Conservation (phyloP, 2,888 invertebrate species). For the Zonitis immaculata region DNA sequence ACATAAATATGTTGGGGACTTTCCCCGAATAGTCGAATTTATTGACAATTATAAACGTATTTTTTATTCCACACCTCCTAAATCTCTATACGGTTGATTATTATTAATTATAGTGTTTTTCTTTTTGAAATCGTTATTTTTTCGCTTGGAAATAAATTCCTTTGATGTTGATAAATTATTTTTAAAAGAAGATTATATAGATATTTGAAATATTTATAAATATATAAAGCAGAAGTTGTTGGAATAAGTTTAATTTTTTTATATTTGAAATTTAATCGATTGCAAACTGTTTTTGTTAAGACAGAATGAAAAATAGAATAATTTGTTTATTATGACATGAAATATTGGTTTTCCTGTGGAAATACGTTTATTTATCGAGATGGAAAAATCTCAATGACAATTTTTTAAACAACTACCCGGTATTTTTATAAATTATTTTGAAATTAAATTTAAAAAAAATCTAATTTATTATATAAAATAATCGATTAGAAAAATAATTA, state of each 20-base stretch:
- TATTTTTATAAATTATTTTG: too few species aligned
- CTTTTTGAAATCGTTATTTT: too few species aligned
- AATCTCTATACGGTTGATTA: background rate
- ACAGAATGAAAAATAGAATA: background rate
- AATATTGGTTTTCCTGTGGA: background rate
- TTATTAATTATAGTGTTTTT: too few species aligned
- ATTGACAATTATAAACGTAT: constrained; percentile 3
- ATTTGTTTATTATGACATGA: background rate
- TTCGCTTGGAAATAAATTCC: too few species aligned
- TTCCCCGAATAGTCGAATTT: constrained; percentile 12
- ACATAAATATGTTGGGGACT: constrained; percentile 11
- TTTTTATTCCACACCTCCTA: constrained; percentile 3
- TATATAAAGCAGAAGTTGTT: background rate
- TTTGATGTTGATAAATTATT: constrained; percentile 4
- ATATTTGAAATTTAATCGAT: background rate
- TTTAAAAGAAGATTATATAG: background rate
- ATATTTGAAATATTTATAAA: background rate
- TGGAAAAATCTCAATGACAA: too few species aligned
- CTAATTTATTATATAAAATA: too few species aligned
- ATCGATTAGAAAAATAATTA: too few species aligned
- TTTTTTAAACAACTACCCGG: too few species aligned
- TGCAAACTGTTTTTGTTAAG: background rate
- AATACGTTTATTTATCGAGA: too few species aligned
- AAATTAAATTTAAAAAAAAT: too few species aligned
- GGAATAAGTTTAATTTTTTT: too few species aligned